A percentile compares a stretch with the other conserved stretches of the same genome.
phyloP scores from a whole-genome alignment of 2,888 invertebrate species.

The Mimumesa dahlbomi region DNA sequence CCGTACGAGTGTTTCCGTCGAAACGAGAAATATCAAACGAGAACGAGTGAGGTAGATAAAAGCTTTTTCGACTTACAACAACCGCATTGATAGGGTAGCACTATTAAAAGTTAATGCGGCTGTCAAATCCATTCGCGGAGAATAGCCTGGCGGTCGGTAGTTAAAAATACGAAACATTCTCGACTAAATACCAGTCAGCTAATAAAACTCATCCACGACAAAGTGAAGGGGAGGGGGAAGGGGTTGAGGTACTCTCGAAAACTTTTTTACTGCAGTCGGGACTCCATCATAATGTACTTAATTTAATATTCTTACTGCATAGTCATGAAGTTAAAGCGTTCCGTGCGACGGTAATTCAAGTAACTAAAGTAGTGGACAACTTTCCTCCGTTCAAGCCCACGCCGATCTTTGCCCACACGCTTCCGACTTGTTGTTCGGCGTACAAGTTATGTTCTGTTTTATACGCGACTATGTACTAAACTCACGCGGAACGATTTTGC shows the following conservation, averaged over 20 bases:
- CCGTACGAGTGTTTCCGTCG: too few species aligned
- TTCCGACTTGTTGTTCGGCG: conserved; percentile 36
- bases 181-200: background rate
- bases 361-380: conserved; percentile 54
- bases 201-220: conserved; percentile 1
- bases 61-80: too few species aligned
- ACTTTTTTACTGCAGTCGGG: conserved; percentile 33
- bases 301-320: conserved; percentile 56
- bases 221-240: background rate
- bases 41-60: too few species aligned
- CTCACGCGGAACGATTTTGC: conserved; percentile 28
- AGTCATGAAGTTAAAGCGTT: conserved; percentile 56
- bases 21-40: too few species aligned
- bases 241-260: conserved; percentile 11
- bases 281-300: conserved; percentile 54
- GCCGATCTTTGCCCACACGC: conserved; percentile 53
- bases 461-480: conserved; percentile 25
- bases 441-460: conserved; percentile 31
- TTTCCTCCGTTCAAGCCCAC: conserved; percentile 52
- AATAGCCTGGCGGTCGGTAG: background rate
- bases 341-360: conserved; percentile 47
- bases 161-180: background rate
- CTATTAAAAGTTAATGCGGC: background rate
- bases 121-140: background rate
- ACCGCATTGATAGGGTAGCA: background rate